Percentiles rank a stretch among this genome's conserved stretches.
These are phyloP conservation scores for Pipra filicauda DNA, from an alignment of 2,113 vertebrate species.

Conservation along the genomic window DNA sequence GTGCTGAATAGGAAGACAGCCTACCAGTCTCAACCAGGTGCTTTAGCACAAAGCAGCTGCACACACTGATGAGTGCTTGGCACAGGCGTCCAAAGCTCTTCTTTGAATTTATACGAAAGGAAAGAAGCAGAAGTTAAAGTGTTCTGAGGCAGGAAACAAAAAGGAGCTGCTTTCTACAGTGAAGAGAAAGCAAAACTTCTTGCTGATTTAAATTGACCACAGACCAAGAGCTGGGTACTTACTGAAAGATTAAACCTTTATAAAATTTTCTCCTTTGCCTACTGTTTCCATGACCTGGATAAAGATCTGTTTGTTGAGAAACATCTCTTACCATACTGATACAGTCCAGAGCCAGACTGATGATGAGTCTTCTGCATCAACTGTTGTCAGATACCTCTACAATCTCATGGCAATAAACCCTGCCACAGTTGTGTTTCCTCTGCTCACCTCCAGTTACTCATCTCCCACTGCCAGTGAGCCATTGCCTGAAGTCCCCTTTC, in stretches of 20 bases:
- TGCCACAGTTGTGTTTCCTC: background rate
- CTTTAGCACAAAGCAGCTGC: background rate
- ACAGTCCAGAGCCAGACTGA: background rate
- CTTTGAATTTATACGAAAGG: background rate
- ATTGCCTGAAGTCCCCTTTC: background rate
- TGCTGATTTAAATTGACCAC: background rate
- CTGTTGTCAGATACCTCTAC: background rate
- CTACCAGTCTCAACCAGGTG: background rate
- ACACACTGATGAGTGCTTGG: background rate
- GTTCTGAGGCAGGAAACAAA: background rate
- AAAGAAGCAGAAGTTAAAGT: background rate
- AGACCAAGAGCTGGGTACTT: background rate
- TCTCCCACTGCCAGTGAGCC: background rate
- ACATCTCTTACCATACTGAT: background rate
- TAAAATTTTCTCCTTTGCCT: background rate
- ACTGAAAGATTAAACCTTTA: background rate
- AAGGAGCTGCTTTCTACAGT: background rate
- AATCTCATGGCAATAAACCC: background rate
- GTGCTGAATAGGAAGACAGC: background rate
- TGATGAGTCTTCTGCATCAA: background rate
- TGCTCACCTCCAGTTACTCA: background rate
- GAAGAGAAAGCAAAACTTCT: background rate
- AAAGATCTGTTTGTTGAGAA: background rate
- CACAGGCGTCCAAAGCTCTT: background rate
- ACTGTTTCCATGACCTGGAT: background rate